Conservation (phyloP, 2,888 invertebrate genomes). For the Crossocerus cetratus region DNA sequence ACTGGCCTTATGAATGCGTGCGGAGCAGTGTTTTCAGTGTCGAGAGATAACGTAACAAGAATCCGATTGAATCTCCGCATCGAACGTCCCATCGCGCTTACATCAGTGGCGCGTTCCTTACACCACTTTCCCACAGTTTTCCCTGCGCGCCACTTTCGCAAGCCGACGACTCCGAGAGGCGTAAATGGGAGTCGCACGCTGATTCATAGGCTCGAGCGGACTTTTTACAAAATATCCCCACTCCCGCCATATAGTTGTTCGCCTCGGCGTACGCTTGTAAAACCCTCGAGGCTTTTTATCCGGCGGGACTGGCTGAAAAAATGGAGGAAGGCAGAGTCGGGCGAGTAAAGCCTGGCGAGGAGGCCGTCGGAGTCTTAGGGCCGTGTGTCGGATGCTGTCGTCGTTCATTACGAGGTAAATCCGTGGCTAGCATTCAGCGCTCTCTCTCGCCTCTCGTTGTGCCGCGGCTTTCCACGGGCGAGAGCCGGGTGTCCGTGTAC, state of each 20-base stretch:
- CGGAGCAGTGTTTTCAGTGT: no score
- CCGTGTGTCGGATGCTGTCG: conserved; percentile 50
- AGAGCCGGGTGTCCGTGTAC: conserved; percentile 44
- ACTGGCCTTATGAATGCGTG: no score
- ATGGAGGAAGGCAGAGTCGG: conserved; percentile 4
- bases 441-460: conserved; percentile 25
- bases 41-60: not conserved
- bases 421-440: conserved; percentile 41
- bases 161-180: not conserved
- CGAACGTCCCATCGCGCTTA: not conserved
- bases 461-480: conserved; percentile 36
- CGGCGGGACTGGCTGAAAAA: conserved; percentile 20
- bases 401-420: conserved; percentile 52
- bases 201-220: not conserved
- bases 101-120: not conserved
- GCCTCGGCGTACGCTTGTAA: not conserved
- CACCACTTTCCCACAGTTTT: conserved; percentile 3
- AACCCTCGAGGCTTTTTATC: no score
- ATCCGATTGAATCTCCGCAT: not conserved
- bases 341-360: not conserved
- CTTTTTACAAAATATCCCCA: not conserved
- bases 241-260: not conserved
- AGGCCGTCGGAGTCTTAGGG: conserved; percentile 18
- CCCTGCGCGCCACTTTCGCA: not conserved
- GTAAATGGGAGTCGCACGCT: not conserved